A percentile compares a stretch with the other conserved stretches of the same genome.
These are phyloP conservation scores for Catocala nupta DNA, from an alignment of 2,888 invertebrate genomes.

Conservation along the genomic window DNA sequence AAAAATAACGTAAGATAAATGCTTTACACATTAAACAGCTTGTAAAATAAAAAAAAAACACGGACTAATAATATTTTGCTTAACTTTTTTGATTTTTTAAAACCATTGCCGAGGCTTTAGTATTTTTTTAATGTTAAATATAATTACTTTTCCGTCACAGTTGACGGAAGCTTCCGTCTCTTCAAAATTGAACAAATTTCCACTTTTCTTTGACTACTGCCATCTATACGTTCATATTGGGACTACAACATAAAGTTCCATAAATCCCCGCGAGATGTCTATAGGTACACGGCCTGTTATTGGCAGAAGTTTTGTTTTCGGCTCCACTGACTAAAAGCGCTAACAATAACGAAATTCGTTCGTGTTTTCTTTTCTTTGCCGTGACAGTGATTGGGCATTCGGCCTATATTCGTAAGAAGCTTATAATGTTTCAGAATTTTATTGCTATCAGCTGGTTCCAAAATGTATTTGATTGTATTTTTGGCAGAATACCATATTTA, in stretches of 20 bases:
- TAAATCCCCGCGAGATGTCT: conserved; percentile 63
- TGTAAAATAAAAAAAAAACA: no score
- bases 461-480: not conserved
- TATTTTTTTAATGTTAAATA: not conserved
- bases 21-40: not conserved
- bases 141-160: conserved; percentile 22
- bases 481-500: no score
- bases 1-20: conserved; percentile 7
- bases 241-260: conserved; percentile 46
- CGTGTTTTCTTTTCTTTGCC: conserved; percentile 24
- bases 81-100: no score
- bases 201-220: conserved; percentile 51
- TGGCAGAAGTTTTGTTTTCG: conserved; percentile 18
- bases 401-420: conserved; percentile 19
- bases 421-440: conserved; percentile 24
- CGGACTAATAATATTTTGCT: no score
- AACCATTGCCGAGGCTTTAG: not conserved
- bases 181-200: conserved; percentile 18
- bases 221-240: conserved; percentile 58
- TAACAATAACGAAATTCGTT: conserved; percentile 32
- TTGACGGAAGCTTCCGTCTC: conserved; percentile 16
- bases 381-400: conserved; percentile 50
- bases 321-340: conserved; percentile 39
- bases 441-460: not conserved
- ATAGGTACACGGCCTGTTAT: conserved; percentile 22